Conservation (phyloP, 92 coral and sea anemone genomes). For the Desmophyllum pertusum region DNA sequence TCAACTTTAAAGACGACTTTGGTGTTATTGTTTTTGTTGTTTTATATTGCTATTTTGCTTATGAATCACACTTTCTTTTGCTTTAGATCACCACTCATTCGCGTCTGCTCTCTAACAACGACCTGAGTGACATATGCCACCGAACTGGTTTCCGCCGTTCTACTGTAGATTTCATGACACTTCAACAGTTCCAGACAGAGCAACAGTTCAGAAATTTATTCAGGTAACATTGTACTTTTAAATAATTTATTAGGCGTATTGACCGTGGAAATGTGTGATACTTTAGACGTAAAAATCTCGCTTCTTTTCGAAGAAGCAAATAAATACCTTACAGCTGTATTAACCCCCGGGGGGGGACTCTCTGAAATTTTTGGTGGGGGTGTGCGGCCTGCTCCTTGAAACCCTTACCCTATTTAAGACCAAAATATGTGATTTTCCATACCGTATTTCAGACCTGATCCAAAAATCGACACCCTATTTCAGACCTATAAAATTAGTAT, state of each 20-base stretch:
- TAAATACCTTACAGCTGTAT: too few species aligned
- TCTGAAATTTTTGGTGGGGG: too few species aligned
- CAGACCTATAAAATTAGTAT: too few species aligned
- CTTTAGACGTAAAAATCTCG: too few species aligned
- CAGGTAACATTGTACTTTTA: slow-evolving; percentile 28
- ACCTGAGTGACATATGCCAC: slow-evolving; percentile 45
- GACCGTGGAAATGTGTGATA: neutral
- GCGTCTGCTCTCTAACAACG: slow-evolving; percentile 67
- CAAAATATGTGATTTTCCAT: too few species aligned
- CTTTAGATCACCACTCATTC: slow-evolving; percentile 85
- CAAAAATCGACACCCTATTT: too few species aligned
- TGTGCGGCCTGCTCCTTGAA: too few species aligned
- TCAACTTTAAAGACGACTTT: neutral
- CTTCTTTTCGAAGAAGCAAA: too few species aligned
- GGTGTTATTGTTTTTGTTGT: neutral
- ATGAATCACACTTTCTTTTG: neutral
- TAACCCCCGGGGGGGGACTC: too few species aligned
- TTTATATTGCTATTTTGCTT: neutral
- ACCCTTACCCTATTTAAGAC: too few species aligned
- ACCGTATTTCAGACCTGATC: too few species aligned
- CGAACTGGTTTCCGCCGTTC: slow-evolving; percentile 54
- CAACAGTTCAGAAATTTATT: slow-evolving; percentile 65
- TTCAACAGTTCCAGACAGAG: slow-evolving; percentile 73
- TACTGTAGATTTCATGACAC: slow-evolving; percentile 52
- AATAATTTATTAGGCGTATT: neutral